Percentiles rank a stretch among this genome's conserved stretches.
phyloP scores from a whole-genome alignment of 2,888 invertebrate species.

The Sicus ferrugineus region DNA sequence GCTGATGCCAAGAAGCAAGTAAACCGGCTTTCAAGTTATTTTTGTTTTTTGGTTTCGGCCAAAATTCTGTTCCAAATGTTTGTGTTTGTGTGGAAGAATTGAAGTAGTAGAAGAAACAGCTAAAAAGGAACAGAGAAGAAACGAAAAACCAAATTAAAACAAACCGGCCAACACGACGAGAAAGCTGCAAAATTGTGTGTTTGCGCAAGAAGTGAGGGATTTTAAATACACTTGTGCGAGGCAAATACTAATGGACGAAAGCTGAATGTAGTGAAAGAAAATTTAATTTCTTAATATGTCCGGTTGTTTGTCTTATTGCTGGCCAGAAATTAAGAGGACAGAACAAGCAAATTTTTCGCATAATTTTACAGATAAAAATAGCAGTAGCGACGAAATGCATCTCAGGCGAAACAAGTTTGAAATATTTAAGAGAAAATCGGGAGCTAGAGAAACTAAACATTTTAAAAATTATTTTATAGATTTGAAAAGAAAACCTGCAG shows the following conservation, averaged over 20 bases:
- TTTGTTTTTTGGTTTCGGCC: slow-evolving; percentile 20
- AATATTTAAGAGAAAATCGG: background rate
- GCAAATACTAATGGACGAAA: too few relatives aligned
- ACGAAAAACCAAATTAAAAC: background rate
- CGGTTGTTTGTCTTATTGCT: background rate
- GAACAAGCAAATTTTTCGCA: background rate
- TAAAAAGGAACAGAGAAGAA: background rate
- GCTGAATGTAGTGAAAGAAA: too few relatives aligned
- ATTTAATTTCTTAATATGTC: background rate
- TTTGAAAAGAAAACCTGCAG: background rate
- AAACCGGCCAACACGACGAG: background rate
- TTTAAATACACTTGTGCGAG: too few relatives aligned
- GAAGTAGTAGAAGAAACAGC: background rate
- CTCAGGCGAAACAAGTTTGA: background rate
- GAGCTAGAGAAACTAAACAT: background rate
- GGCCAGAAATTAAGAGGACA: background rate
- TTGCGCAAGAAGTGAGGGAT: too few relatives aligned
- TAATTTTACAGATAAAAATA: background rate
- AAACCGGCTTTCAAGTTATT: slow-evolving; percentile 27
- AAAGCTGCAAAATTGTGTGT: slow-evolving; percentile 27
- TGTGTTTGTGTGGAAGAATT: background rate
- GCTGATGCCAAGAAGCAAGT: slow-evolving; percentile 20
- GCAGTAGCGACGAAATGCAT: background rate
- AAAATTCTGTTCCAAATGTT: slow-evolving; percentile 17
- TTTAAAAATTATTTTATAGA: background rate